phyloP scores from a whole-genome alignment of 1,140 invertebrate species.

The Apocrypta bakeri region DNA sequence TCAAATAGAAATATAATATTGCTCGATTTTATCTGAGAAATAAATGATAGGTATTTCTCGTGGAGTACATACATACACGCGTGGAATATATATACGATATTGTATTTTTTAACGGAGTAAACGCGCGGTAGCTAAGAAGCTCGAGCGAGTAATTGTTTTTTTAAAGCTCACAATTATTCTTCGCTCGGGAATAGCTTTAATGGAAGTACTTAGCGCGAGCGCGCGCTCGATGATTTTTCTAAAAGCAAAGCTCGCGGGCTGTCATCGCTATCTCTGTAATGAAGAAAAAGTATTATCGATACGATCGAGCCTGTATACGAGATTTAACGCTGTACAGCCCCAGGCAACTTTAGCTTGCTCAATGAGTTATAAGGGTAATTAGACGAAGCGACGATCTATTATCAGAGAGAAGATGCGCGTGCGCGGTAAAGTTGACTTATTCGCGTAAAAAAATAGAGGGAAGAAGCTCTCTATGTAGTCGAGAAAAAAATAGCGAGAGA shows the following conservation, averaged over 20 bases:
- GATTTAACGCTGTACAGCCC: no score
- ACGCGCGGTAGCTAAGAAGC: background rate
- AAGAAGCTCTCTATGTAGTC: conserved; percentile 6
- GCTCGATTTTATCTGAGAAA: conserved; percentile 20
- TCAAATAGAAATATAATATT: conserved; percentile 38
- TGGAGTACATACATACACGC: background rate
- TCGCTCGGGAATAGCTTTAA: conserved; percentile 1
- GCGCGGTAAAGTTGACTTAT: conserved; percentile 26
- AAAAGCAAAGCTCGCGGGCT: conserved; percentile 12
- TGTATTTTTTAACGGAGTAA: background rate
- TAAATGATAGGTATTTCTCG: conserved; percentile 36
- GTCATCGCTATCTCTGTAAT: conserved; percentile 46
- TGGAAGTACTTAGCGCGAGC: conserved; percentile 15
- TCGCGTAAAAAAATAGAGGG: background rate
- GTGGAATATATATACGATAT: no score
- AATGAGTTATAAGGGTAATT: conserved; percentile 51
- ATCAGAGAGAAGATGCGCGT: conserved; percentile 20
- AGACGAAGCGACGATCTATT: conserved; percentile 50
- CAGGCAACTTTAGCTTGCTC: no score
- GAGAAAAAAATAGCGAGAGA: conserved; percentile 37
- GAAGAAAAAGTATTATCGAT: conserved; percentile 53
- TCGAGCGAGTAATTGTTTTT: conserved; percentile 25
- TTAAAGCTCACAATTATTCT: conserved; percentile 33
- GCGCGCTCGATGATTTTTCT: conserved; percentile 14
- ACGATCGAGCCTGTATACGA: conserved; percentile 11